Evolutionary conservation across 1,140 invertebrate species (phyloP), one percentile per base, ranked within the genome.

Genomic region (Cydia amplana): DNA sequence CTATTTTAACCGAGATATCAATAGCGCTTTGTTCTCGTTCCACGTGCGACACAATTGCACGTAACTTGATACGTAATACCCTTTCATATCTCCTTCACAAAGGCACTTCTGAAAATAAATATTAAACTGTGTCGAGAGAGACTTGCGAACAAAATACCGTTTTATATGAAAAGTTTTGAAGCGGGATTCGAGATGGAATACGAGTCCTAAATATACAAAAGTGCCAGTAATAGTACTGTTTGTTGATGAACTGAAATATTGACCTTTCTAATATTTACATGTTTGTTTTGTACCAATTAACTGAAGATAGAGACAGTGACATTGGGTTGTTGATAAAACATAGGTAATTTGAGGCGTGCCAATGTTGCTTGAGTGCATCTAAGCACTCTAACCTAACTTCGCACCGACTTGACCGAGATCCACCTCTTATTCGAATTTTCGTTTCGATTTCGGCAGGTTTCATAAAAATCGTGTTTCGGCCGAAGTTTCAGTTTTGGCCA

Each of bases 101-200:
- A 60, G 20, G 20, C 16, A 18, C 6, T 12, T 23, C 20, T 60
- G 55, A 60, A 23, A 23, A 60, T 23, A 60, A 60, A 60, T 60
- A 60, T 60, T 60, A 23, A 60, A 60, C 55, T 60, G 55, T n/a
- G 51, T 23, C 55, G n/a, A 60, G 65, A 32, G 28, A 67, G 12
- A 46, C 43, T 25, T 70, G 25, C 65, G 36, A 70, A 70, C 65
- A 70, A 70, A 14, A 70, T 70, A 36, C 16, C n/a, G 28, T 70
- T 32, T 70, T 70, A 36, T 70, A 23, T 32, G 25, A 70, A 32
- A 18, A 70, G 23, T 70, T 36, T 32, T 16, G 5, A 20, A 70
- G 43, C 14, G 14, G 14, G 43, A 0, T 46, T 46, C 12, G 43
- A 46, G 14, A 46, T 14, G 43, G 43, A 46, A 46, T 43, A 46